Percentiles rank a stretch among this genome's conserved stretches.
phyloP scores from a whole-genome alignment of 2,113 vertebrate species.

The Rhinolophus sinicus region DNA sequence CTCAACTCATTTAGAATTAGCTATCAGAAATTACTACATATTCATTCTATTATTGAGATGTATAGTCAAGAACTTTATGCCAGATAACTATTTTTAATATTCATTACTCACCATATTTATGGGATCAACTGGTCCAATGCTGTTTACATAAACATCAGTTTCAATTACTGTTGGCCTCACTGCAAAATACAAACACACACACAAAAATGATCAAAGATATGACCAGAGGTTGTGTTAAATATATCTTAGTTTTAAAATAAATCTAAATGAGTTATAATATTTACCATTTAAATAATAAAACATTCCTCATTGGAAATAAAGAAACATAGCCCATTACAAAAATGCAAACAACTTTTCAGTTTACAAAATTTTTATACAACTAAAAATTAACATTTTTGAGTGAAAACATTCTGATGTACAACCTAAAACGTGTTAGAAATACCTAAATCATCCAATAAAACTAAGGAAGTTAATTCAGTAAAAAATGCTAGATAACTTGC shows the following conservation, averaged over 20 bases:
- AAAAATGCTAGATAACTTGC: background rate
- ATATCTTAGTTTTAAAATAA: background rate
- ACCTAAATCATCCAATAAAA: background rate
- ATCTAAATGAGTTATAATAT: background rate
- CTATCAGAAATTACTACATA: background rate
- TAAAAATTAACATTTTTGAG: background rate
- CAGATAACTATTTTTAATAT: conserved; percentile 38
- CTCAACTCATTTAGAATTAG: background rate
- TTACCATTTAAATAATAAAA: background rate
- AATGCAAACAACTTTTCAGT: background rate
- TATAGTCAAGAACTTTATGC: background rate
- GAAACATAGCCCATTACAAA: background rate
- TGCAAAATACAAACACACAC: conserved; percentile 84
- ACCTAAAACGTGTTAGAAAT: background rate
- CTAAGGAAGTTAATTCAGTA: background rate
- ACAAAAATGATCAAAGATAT: conserved; percentile 71
- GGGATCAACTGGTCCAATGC: conserved; percentile 97
- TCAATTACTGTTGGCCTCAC: conserved; percentile 97
- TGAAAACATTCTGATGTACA: background rate
- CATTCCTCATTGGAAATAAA: background rate
- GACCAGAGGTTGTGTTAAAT: background rate
- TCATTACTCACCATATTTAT: conserved; percentile 96
- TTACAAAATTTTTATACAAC: background rate
- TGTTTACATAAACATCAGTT: conserved; percentile 97
- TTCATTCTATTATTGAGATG: background rate